phyloP scores from a whole-genome alignment of 2,113 vertebrate genomes.

The Scartelaos histophorus region DNA sequence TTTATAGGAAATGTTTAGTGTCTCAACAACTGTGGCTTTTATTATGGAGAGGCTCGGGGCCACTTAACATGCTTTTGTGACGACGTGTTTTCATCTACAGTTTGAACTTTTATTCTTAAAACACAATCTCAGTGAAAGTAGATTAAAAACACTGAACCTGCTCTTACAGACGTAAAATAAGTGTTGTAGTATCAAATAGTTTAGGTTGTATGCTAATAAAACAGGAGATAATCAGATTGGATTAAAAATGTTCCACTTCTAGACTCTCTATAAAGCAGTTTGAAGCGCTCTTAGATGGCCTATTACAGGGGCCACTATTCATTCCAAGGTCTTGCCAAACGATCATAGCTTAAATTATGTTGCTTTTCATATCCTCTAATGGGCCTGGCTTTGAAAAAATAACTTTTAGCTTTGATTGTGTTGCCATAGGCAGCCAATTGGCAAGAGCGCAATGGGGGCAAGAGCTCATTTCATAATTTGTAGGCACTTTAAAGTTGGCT shows the following conservation, averaged over 20 bases:
- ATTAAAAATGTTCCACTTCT: not conserved
- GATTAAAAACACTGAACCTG: not conserved
- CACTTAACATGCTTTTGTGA: not conserved
- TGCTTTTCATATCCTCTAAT: conserved; percentile 78
- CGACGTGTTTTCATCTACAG: not conserved
- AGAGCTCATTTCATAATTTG: conserved; percentile 79
- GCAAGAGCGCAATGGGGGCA: conserved; percentile 75
- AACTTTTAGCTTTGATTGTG: conserved; percentile 77
- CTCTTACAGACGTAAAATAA: not conserved
- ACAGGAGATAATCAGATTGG: not conserved
- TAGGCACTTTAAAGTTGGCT: conserved; percentile 79
- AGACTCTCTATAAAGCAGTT: conserved; percentile 40
- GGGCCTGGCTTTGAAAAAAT: conserved; percentile 77
- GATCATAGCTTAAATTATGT: conserved; percentile 77
- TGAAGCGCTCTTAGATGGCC: conserved; percentile 56
- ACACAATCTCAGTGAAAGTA: too few species aligned
- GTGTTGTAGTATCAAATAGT: not conserved
- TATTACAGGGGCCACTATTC: conserved; percentile 63
- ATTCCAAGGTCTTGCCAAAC: conserved; percentile 70
- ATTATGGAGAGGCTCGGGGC: not conserved
- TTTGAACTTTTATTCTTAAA: not conserved
- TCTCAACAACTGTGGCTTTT: conserved; percentile 10
- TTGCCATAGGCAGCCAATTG: conserved; percentile 77
- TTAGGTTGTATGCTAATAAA: not conserved
- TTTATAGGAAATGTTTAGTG: conserved; percentile 39